Evolutionary conservation across 2,113 vertebrate genomes (phyloP).

Genomic region (Vicugna pacos): DNA sequence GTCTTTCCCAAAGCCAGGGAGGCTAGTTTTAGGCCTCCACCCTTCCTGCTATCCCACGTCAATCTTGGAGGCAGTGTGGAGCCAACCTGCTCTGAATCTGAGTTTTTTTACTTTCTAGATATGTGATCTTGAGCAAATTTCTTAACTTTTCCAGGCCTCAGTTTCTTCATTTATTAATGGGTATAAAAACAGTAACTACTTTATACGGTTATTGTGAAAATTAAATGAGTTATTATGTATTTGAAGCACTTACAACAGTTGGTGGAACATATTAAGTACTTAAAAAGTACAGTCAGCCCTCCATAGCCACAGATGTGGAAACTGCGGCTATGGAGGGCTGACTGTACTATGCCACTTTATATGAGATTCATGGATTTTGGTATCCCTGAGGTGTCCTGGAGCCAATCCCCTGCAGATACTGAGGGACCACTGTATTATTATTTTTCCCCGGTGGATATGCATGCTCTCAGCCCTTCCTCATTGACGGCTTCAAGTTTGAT

Average conservation of each 20-base stretch:
- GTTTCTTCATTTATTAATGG: neutral
- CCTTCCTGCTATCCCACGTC: neutral
- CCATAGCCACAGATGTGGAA: too few species aligned
- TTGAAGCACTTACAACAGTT: neutral
- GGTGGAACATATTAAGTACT: neutral
- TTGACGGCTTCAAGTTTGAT: constrained; percentile 90
- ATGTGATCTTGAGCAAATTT: neutral
- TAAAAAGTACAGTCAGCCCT: neutral
- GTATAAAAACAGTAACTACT: neutral
- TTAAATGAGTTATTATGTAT: neutral
- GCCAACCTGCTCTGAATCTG: neutral
- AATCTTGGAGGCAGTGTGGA: neutral
- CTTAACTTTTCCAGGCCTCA: neutral
- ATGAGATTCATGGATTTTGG: too few species aligned
- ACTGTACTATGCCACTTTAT: too few species aligned
- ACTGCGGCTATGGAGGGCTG: too few species aligned
- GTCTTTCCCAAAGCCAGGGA: neutral
- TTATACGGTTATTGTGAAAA: neutral
- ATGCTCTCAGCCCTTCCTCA: constrained; percentile 88
- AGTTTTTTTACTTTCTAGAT: neutral
- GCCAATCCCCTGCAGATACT: too few species aligned
- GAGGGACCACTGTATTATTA: neutral
- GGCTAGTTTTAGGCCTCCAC: neutral
- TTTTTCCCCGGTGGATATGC: neutral
- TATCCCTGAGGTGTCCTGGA: too few species aligned